These are phyloP conservation scores for Amiota communis DNA, from an alignment of 2,888 invertebrate genomes.

Conservation along the genomic window DNA sequence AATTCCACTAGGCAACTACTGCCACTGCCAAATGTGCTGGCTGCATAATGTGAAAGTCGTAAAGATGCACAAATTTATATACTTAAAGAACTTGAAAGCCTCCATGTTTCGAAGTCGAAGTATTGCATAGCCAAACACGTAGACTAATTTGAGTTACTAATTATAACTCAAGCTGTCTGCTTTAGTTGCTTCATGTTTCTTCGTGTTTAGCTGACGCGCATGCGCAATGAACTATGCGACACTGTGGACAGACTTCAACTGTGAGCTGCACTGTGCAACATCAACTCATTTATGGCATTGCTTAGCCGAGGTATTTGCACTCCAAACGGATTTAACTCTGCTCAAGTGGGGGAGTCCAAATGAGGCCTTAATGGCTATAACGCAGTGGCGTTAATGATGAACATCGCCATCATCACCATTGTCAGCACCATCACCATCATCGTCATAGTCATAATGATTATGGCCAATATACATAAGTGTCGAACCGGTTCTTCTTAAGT, in stretches of 20 bases:
- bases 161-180: constrained; percentile 51
- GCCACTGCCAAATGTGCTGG: no score
- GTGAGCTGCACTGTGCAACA: not conserved
- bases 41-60: constrained; percentile 22
- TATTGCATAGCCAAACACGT: constrained; percentile 32
- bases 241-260: not conserved
- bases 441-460: constrained; percentile 14
- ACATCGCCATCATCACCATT: constrained; percentile 24
- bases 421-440: constrained; percentile 8
- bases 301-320: constrained; percentile 8
- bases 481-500: constrained; percentile 64
- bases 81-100: not conserved
- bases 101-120: not conserved
- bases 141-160: constrained; percentile 60
- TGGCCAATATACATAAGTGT: constrained; percentile 8
- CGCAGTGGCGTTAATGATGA: constrained; percentile 30
- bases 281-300: constrained; percentile 17
- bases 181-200: constrained; percentile 30
- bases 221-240: constrained; percentile 55
- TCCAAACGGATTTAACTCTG: constrained; percentile 54
- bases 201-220: constrained; percentile 53
- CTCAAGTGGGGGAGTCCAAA: constrained; percentile 26
- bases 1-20: not conserved
- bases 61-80: not conserved
- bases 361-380: constrained; percentile 19